These are phyloP conservation scores for Epirrhoe tristata DNA, from an alignment of 2,888 invertebrate species.

Conservation along the genomic window DNA sequence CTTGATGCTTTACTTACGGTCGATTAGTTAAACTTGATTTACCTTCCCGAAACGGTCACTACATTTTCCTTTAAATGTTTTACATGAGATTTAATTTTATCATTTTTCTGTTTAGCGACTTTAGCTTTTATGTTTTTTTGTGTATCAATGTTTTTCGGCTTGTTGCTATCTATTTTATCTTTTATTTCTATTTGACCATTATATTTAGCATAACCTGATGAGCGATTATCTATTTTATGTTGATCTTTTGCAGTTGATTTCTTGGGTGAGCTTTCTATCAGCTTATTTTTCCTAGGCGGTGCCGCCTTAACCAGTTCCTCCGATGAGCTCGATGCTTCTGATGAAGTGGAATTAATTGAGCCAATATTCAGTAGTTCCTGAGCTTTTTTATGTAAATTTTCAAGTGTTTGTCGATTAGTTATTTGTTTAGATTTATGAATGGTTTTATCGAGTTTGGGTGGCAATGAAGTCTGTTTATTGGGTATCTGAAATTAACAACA, in stretches of 20 bases:
- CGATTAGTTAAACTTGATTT: constrained; percentile 1
- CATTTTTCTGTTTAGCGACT: constrained; percentile 29
- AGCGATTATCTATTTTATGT: constrained; percentile 21
- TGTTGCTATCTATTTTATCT: constrained; percentile 25
- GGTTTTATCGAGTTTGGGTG: constrained; percentile 38
- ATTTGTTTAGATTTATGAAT: constrained; percentile 49
- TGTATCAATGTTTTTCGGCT: constrained; percentile 17
- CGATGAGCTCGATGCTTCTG: constrained; percentile 60
- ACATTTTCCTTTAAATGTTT: constrained; percentile 30
- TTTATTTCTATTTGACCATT: constrained; percentile 30
- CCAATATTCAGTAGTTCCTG: constrained; percentile 71
- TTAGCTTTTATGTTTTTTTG: constrained; percentile 28
- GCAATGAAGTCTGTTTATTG: constrained; percentile 25
- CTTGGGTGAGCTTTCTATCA: constrained; percentile 19
- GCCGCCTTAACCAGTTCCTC: constrained; percentile 47
- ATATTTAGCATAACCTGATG: constrained; percentile 21
- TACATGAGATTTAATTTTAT: constrained; percentile 25
- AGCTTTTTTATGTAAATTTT: constrained; percentile 74
- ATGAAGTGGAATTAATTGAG: constrained; percentile 66
- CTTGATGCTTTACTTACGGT: neutral
- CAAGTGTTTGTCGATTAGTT: constrained; percentile 61
- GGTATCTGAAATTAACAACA: constrained; percentile 33
- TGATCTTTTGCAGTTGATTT: constrained; percentile 18
- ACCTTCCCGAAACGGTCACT: constrained; percentile 32
- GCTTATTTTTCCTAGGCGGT: constrained; percentile 35